A percentile compares a stretch with the other conserved stretches of the same genome.
phyloP scores from a whole-genome alignment of 2,113 vertebrate species.

The Cynocephalus volans region DNA sequence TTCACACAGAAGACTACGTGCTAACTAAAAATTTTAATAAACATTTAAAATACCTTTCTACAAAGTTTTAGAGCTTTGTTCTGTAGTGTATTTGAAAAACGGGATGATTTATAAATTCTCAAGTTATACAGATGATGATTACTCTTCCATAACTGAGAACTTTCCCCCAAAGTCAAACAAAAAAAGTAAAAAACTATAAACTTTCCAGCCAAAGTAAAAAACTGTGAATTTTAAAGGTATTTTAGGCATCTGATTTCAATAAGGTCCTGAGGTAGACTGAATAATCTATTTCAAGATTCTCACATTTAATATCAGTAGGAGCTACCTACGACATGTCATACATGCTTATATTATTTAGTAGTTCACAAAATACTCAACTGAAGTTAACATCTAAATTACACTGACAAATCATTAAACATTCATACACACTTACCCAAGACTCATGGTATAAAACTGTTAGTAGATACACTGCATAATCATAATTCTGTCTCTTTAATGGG shows the following conservation, averaged over 20 bases:
- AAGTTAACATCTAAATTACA: background rate
- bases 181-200: background rate
- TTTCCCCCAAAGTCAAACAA: slow-evolving; percentile 17
- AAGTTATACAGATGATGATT: background rate
- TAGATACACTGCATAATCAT: slow-evolving; percentile 95
- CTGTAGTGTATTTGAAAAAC: background rate
- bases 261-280: background rate
- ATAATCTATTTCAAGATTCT: background rate
- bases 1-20: background rate
- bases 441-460: slow-evolving; percentile 98
- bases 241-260: background rate
- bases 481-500: slow-evolving; percentile 95
- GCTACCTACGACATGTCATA: background rate
- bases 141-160: background rate
- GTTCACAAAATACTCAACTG: background rate
- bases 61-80: background rate
- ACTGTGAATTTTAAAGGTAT: background rate
- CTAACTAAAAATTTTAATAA: slow-evolving; percentile 15
- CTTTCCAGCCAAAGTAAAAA: background rate
- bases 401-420: slow-evolving; percentile 26
- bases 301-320: background rate
- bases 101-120: slow-evolving; percentile 28
- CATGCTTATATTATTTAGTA: background rate
- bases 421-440: slow-evolving; percentile 94
- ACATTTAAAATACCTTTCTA: background rate